phyloP scores from a whole-genome alignment of 2,113 vertebrate species.

The Scartelaos histophorus region DNA sequence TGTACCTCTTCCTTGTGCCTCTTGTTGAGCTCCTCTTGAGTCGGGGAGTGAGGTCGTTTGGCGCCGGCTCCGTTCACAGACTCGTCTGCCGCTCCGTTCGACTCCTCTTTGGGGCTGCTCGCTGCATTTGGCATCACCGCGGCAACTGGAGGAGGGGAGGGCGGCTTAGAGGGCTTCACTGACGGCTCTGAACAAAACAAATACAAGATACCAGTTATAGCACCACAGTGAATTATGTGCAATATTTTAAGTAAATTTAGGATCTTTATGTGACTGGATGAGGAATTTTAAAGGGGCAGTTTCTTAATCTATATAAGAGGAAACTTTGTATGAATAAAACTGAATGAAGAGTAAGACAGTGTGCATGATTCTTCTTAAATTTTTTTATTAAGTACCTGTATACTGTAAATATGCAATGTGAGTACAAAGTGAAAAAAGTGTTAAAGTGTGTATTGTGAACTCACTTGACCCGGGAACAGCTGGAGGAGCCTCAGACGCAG shows the following conservation, averaged over 20 bases:
- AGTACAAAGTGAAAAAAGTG: too few species aligned
- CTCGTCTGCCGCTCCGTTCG: slow-evolving; percentile 74
- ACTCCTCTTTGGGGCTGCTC: slow-evolving; percentile 74
- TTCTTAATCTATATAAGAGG: too few species aligned
- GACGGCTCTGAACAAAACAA: slow-evolving; percentile 35
- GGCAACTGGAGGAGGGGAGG: slow-evolving; percentile 69
- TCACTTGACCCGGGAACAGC: slow-evolving; percentile 82
- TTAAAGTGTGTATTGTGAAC: slow-evolving; percentile 40
- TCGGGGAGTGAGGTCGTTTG: slow-evolving; percentile 80
- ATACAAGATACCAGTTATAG: not conserved
- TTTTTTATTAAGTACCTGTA: too few species aligned
- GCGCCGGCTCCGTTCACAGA: slow-evolving; percentile 57
- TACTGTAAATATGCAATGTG: too few species aligned
- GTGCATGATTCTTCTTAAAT: too few species aligned
- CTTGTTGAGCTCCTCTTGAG: slow-evolving; percentile 77
- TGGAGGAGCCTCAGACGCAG: slow-evolving; percentile 64
- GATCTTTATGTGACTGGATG: too few species aligned
- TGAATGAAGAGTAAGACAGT: too few species aligned
- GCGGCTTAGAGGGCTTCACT: slow-evolving; percentile 34
- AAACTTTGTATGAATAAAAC: too few species aligned
- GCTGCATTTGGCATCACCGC: slow-evolving; percentile 68
- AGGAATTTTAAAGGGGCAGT: too few species aligned
- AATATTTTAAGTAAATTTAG: too few species aligned
- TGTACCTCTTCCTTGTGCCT: slow-evolving; percentile 76
- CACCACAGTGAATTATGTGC: too few species aligned